Percentiles rank a stretch among this genome's conserved stretches.
Conservation (phyloP, 2,888 invertebrate genomes). For the Pantelozetes paolii region DNA sequence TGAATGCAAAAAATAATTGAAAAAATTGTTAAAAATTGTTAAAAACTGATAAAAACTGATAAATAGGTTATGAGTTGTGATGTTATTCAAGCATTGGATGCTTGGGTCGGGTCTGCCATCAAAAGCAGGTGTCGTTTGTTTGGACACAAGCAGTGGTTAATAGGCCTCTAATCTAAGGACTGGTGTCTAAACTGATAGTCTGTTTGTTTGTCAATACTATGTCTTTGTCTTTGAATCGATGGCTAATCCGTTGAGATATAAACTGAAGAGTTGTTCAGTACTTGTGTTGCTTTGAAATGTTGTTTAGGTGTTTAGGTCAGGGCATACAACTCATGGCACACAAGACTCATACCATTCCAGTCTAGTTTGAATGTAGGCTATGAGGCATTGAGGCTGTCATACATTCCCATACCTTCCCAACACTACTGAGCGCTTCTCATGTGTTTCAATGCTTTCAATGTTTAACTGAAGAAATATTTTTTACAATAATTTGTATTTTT, state of each 20-base stretch:
- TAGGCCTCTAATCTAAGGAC: conserved; percentile 2
- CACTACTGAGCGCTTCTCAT: not conserved
- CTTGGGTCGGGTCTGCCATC: conserved; percentile 19
- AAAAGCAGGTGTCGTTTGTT: conserved; percentile 28
- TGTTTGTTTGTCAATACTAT: no score
- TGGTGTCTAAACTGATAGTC: not conserved
- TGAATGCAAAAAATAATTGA: not conserved
- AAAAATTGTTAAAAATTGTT: no score
- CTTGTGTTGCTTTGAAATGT: conserved; percentile 5
- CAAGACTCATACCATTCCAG: not conserved
- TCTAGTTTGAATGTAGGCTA: conserved; percentile 37
- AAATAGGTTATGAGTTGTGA: conserved; percentile 35
- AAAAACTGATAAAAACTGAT: not conserved
- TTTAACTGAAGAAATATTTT: not conserved
- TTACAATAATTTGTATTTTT: conserved; percentile 9
- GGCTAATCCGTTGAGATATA: not conserved
- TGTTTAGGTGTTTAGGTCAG: conserved; percentile 31
- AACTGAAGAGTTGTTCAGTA: not conserved
- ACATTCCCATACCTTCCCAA: conserved; percentile 20
- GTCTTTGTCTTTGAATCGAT: not conserved
- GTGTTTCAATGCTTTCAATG: conserved; percentile 7
- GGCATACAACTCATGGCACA: conserved; percentile 19
- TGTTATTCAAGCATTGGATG: conserved; percentile 18
- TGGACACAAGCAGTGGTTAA: no score
- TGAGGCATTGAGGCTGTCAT: conserved; percentile 35